Base-by-base conservation (phyloP, 2,797 vertebrate species). In the Rhabdomys pumilio region DNA sequence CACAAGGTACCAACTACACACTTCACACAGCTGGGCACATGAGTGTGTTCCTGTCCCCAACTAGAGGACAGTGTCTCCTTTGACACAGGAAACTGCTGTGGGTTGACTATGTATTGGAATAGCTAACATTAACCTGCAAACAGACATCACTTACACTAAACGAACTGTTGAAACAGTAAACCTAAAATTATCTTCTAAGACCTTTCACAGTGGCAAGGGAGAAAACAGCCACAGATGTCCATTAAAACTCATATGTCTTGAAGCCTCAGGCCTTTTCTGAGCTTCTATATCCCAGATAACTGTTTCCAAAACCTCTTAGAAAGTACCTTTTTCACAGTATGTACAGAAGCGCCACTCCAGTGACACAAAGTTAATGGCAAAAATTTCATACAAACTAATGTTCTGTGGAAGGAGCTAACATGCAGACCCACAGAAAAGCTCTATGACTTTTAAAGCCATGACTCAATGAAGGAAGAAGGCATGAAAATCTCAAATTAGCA, bases 41-140 rank as follows among this genome's bases (percentile, higher is more conserved):
- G 38, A 82, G 4, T 50, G 8, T 20, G 26, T 5, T 8, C 0
- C 19, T 4, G 0, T 0, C 17, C 17, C 0, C 9, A 72, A 44
- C 26, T 26, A 4, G 82, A 84, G 22, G 53, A 67, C 80, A 73
- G 0, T 38, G 76, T 24, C 34, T 38, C 72, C 63, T 90, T 31
- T 76, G 44, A 81, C 76, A 82, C 1, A 31, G 41, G 19, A 17
- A 93, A 83, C n/a, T 38, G 9, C 0, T 57, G 1, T 15, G 50
- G 41, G 29, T 59, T 59, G 38, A 89, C 22, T 41, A 31, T 2
- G 53, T 19, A 29, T 84, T 17, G 61, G 9, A 63, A 63, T 59
- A 29, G 86, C 67, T 50, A 88, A 84, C 17, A 1, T 22, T 65
- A 57, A 50, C 55, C 26, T 59, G 86, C 10, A 61, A 3, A 96